Evolutionary conservation across 2,797 vertebrate genomes (phyloP).

Genomic region (Delichon dasypus): DNA sequence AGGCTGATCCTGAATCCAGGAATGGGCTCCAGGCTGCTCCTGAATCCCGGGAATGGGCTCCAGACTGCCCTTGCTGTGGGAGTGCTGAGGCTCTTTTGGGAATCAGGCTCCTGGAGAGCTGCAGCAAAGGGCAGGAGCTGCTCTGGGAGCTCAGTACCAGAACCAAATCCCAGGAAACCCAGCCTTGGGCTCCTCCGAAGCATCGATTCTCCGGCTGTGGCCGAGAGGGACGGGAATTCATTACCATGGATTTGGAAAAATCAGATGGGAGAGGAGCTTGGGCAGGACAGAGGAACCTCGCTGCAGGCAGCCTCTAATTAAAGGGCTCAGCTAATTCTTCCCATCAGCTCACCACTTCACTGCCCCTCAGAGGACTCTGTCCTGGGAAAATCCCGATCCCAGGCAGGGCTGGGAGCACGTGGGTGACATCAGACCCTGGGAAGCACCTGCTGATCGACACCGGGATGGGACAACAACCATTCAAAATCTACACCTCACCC

Average conservation of each 20-base stretch:
- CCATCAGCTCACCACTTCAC: not conserved
- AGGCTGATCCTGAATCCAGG: accelerated
- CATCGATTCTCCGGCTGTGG: not conserved
- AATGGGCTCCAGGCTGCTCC: not conserved
- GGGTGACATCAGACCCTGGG: not conserved
- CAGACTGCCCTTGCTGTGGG: not conserved
- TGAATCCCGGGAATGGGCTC: not conserved
- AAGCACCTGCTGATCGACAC: not conserved
- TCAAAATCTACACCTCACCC: not conserved
- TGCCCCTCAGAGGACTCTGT: not conserved
- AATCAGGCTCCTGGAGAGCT: not conserved
- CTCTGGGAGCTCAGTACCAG: not conserved
- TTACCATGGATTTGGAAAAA: not conserved
- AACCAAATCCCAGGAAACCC: not conserved
- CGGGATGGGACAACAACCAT: not conserved
- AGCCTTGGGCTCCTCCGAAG: not conserved
- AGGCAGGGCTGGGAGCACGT: not conserved
- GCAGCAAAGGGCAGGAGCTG: not conserved
- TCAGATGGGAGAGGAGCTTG: slow-evolving; percentile 9
- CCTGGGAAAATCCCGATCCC: not conserved
- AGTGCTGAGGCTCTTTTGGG: not conserved
- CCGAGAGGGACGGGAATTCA: not conserved
- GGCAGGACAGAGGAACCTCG: not conserved
- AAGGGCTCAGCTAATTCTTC: not conserved
- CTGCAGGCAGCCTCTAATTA: slow-evolving; percentile 4